These are phyloP conservation scores for Rhinoraja longicauda DNA, from an alignment of 2,797 vertebrate genomes.

Conservation along the genomic window DNA sequence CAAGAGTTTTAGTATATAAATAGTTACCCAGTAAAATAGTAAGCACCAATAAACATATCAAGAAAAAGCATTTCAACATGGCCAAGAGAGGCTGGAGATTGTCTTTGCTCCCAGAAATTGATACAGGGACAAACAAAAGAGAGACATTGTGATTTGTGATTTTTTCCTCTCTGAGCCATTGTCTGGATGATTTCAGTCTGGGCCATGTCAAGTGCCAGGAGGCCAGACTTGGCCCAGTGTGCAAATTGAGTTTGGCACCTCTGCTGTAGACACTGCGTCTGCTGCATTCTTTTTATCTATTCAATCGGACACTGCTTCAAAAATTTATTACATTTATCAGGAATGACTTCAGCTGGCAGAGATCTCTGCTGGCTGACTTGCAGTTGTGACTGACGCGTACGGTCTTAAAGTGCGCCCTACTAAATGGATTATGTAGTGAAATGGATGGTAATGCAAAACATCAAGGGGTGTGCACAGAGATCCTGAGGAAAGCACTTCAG, in stretches of 20 bases:
- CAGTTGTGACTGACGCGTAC: background rate
- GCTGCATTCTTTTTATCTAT: background rate
- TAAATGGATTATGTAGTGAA: background rate
- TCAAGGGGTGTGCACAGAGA: too few relatives aligned
- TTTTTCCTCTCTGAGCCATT: too few relatives aligned
- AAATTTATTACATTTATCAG: background rate
- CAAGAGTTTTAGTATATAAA: too few relatives aligned
- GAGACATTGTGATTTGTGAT: too few relatives aligned
- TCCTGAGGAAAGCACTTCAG: too few relatives aligned
- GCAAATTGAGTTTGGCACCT: background rate
- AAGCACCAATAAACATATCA: background rate
- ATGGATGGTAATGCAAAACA: background rate
- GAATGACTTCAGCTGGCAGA: background rate
- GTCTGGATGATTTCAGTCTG: background rate
- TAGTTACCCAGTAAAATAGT: background rate
- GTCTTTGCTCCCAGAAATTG: too few relatives aligned
- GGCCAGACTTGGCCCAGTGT: background rate
- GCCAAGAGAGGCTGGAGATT: too few relatives aligned
- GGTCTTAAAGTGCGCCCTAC: background rate
- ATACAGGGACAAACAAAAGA: too few relatives aligned
- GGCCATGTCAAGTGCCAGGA: background rate
- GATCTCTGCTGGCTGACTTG: background rate
- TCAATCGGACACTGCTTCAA: background rate
- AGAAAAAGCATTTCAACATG: too few relatives aligned
- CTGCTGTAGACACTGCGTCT: background rate